Evolutionary conservation across 2,888 invertebrate genomes (phyloP), one percentile per base, ranked within the genome.

Genomic region (Stratiomys singularior): DNA sequence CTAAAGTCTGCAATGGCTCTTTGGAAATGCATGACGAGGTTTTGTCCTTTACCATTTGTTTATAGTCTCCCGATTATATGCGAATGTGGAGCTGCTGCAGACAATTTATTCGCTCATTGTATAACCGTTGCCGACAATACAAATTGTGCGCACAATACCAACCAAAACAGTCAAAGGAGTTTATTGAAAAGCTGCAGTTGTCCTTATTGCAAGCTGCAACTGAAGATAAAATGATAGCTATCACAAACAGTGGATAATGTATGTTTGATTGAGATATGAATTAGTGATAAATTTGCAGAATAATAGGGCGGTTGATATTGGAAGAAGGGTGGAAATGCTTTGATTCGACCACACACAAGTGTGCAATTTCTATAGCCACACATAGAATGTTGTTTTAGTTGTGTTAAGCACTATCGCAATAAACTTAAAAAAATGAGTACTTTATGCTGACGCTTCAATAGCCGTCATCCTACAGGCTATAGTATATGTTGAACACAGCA

Each of bases 31-130:
- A 60, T 25, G 21, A 18, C 18, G 18, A 1, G 60, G 52, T 52
- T 52, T 52, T 18, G 52, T 52, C 52, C 52, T 52, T 52, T 52
- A 13, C 52, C 23, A 23, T 21, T 60, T 25, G 60, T 60, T 60
- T 60, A 60, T 60, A 21, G 60, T 23, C 1, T 52, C 52, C 1
- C 60, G 18, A 25, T 25, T 11, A 25, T 13, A 18, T n/a, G 25
- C 23, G 60, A 60, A 60, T 60, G 60, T 15, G 13, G 25, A 5
- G 25, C 25, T 60, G 60, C 60, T 25, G 18, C 23, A 60, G 60
- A 60, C 60, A 60, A 60, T 60, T 60, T 60, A 60, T 60, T 25
- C 60, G 60, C 5, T 25, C 23, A 60, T 60, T 60, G 60, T 60
- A 25, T 60, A n/a, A n/a, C n/a, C 60, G 37, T 37, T 23, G 60